A percentile compares a stretch with the other conserved stretches of the same genome.
These are phyloP conservation scores for Pardalotus punctatus DNA, from an alignment of 2,113 vertebrate genomes.

Conservation along the genomic window DNA sequence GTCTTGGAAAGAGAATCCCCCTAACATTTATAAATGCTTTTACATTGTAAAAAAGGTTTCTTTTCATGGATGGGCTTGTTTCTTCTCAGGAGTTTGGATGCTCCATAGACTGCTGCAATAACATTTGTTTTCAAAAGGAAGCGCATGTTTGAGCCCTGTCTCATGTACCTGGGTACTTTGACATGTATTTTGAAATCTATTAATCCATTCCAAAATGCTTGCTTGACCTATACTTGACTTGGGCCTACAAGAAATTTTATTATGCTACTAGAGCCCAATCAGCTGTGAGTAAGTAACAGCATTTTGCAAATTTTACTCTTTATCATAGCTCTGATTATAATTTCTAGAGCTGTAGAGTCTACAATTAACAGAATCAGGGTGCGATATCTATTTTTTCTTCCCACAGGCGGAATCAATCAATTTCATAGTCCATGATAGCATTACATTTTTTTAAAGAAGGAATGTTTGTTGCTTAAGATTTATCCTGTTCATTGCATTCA, in stretches of 20 bases:
- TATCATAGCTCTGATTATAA: neutral
- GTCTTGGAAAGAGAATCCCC: neutral
- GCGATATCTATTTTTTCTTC: neutral
- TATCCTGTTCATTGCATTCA: neutral
- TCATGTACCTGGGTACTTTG: neutral
- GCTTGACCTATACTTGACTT: constrained; percentile 24
- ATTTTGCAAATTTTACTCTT: neutral
- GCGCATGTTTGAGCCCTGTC: neutral
- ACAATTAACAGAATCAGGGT: neutral
- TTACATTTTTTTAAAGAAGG: neutral
- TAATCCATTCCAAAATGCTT: constrained; percentile 15
- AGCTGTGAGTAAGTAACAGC: neutral
- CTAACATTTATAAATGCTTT: neutral
- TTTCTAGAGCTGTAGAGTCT: neutral
- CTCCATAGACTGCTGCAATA: neutral
- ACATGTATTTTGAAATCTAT: constrained; percentile 29
- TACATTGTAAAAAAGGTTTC: neutral
- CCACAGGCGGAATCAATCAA: neutral
- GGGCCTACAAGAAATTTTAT: constrained; percentile 17
- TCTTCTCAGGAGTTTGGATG: neutral
- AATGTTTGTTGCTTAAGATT: neutral
- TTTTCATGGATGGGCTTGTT: neutral
- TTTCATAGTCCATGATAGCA: neutral
- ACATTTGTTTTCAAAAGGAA: neutral
- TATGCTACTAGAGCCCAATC: neutral